Base-by-base conservation (phyloP, 2,797 vertebrate species). In the Oreonectes daqikongensis region DNA sequence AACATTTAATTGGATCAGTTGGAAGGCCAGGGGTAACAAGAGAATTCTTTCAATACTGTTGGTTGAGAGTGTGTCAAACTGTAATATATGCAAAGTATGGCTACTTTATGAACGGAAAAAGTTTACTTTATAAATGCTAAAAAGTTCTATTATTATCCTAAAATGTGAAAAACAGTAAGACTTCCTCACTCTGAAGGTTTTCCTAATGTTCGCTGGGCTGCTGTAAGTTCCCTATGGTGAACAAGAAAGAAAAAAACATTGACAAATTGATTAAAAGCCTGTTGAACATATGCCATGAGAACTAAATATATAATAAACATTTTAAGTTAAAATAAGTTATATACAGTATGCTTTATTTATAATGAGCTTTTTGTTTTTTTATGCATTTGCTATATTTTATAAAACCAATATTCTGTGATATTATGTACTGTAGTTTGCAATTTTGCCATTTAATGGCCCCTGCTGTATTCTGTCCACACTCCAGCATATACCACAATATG, bases 191-290 rank as follows among this genome's bases (percentile, higher is more conserved):
- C 94, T 98, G 85, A 99, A 99, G 0, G 96, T 97, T 84, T 95
- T 96, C 83, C 95, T 96, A 86, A 99, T 88, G 89, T 97, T 98
- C 79, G 88, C 30, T 0, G 97, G 97, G 81, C 97, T 97, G 91
- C 95, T 97, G 92, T 93, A 97, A 0, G 91, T 96, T 52, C 96
- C 96, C 97, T 94, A 84, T 12, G 52, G 63, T 46, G 61, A 50
- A 77, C 20, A 42, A 32, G 79, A 72, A 3, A 59, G 44, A 69
- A 77, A 60, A 28, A n/a, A 72, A 59, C 52, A 28, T 2, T 65
- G 14, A 74, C 17, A 14, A 67, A 14, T 5, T 0, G 2, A 3
- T 44, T 71, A n/a, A 72, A 72, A 10, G 35, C 8, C 18, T 46
- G 38, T 5, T 14, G 26, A 7, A 26, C 24, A 57, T 6, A 38